Percentiles rank a stretch among this genome's conserved stretches.
phyloP scores from a whole-genome alignment of 2,113 vertebrate genomes.

The Odocoileus virginianus region DNA sequence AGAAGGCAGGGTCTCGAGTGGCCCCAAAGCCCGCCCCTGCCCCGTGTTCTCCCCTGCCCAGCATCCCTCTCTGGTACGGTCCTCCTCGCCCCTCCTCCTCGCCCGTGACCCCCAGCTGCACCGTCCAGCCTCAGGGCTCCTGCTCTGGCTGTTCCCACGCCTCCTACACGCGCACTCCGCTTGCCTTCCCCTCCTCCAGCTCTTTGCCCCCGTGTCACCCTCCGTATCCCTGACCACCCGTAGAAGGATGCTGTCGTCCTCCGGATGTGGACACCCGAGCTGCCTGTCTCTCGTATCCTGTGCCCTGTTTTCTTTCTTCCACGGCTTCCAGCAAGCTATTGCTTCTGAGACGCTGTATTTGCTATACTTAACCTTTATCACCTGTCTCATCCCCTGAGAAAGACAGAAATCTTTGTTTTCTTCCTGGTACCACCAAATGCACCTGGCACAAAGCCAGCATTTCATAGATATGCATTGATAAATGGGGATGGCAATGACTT shows the following conservation, averaged over 20 bases:
- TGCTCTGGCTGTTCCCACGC: no score
- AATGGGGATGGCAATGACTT: neutral
- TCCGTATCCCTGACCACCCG: accelerated
- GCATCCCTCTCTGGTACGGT: neutral
- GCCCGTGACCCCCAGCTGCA: accelerated
- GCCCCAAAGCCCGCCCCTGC: neutral
- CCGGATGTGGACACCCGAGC: accelerated
- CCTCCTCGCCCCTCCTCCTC: accelerated
- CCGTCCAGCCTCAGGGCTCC: no score
- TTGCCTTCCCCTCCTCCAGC: neutral
- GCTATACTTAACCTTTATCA: neutral
- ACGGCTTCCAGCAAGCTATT: neutral
- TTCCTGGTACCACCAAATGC: neutral
- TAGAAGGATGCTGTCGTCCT: neutral
- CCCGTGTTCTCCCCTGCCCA: neutral
- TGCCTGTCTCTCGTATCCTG: neutral
- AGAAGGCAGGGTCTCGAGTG: neutral
- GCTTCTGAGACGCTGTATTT: neutral
- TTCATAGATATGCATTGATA: neutral
- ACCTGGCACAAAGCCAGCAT: neutral
- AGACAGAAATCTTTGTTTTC: neutral
- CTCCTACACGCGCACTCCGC: neutral
- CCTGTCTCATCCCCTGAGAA: neutral
- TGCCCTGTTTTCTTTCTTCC: neutral
- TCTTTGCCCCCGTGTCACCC: neutral